These are phyloP conservation scores for Bombus ignitus DNA, from an alignment of 1,140 invertebrate species.

Conservation along the genomic window DNA sequence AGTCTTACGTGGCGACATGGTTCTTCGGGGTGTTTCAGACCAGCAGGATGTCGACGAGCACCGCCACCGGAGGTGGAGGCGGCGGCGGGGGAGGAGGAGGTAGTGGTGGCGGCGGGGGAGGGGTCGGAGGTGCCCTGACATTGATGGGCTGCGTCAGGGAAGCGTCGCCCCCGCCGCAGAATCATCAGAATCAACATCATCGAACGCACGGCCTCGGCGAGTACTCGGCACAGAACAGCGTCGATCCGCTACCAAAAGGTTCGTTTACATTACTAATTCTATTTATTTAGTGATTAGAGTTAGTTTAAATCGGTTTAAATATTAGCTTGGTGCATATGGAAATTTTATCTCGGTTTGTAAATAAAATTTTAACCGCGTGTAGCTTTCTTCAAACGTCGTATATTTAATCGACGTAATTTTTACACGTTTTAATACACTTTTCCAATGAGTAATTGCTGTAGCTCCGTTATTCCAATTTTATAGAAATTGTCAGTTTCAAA, in stretches of 20 bases:
- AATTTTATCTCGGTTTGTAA: no score
- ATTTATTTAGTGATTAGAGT: no score
- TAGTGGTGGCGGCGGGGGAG: slow-evolving; percentile 57
- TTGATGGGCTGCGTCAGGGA: slow-evolving; percentile 83
- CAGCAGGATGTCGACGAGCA: slow-evolving; percentile 76
- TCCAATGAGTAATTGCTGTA: no score
- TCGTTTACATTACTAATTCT: no score
- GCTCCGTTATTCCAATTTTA: no score
- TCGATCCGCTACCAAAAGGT: slow-evolving; percentile 79
- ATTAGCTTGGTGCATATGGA: no score
- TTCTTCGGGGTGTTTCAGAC: slow-evolving; percentile 76
- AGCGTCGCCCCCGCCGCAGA: slow-evolving; percentile 79
- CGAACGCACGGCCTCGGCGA: slow-evolving; percentile 59
- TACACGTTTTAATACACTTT: no score
- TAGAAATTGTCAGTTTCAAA: no score
- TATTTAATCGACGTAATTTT: no score
- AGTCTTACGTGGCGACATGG: slow-evolving; percentile 70
- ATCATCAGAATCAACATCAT: slow-evolving; percentile 62
- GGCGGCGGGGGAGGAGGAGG: slow-evolving; percentile 62
- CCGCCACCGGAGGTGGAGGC: slow-evolving; percentile 65
- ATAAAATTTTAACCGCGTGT: no score
- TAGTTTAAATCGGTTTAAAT: no score
- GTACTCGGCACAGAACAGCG: slow-evolving; percentile 61
- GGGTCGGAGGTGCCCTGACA: slow-evolving; percentile 79
- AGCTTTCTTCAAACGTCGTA: slow-evolving; percentile 10